Conservation (phyloP, 2,113 vertebrate species). For the Spea multiplicata region DNA sequence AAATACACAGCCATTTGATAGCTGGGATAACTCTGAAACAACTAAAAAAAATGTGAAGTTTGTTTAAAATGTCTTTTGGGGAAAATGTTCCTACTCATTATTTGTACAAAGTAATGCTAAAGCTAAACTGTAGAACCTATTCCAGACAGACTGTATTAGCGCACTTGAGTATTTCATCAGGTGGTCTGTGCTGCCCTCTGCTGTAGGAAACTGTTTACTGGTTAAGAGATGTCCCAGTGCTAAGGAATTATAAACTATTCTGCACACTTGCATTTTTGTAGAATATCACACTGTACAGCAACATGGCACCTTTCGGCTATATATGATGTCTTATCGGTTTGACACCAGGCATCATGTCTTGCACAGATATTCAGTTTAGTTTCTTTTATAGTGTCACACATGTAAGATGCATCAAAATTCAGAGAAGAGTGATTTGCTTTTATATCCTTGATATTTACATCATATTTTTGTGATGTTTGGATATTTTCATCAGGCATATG, state of each 20-base stretch:
- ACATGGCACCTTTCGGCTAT: constrained; percentile 55
- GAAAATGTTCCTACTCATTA: no score
- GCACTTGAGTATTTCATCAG: neutral
- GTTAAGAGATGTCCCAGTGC: neutral
- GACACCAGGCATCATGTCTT: constrained; percentile 62
- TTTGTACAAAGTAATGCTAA: no score
- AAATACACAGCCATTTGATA: no score
- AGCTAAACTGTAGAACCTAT: no score
- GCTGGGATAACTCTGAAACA: no score
- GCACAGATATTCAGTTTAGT: neutral
- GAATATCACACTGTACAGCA: constrained; percentile 66
- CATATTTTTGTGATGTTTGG: neutral
- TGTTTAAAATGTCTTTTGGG: no score
- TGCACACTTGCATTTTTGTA: constrained; percentile 50
- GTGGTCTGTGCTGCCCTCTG: constrained; percentile 57
- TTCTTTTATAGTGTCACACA: neutral
- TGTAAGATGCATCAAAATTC: neutral
- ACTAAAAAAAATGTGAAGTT: no score
- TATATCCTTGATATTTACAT: neutral
- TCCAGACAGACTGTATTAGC: neutral
- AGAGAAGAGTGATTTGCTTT: neutral
- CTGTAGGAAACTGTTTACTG: constrained; percentile 48
- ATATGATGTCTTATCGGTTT: constrained; percentile 56
- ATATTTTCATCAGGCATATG: neutral
- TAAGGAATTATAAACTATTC: neutral